These are phyloP conservation scores for Morelia viridis DNA, from an alignment of 2,797 vertebrate genomes.

Conservation along the genomic window DNA sequence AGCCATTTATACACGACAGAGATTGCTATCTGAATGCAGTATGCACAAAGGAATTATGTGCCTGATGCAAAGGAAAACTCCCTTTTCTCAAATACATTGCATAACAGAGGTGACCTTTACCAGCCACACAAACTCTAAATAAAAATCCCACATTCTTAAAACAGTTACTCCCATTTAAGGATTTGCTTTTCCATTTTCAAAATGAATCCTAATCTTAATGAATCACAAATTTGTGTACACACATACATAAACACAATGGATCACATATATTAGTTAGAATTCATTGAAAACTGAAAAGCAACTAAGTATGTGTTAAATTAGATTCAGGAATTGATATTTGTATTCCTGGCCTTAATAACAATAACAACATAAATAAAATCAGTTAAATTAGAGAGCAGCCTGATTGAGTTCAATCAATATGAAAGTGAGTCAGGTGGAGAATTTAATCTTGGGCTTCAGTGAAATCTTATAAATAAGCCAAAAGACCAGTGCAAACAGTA, in stretches of 20 bases:
- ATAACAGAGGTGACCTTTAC: slow-evolving; percentile 54
- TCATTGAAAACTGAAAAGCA: slow-evolving; percentile 42
- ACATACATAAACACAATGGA: not conserved
- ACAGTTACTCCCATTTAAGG: slow-evolving; percentile 66
- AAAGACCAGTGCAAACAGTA: slow-evolving; percentile 52
- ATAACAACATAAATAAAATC: slow-evolving; percentile 54
- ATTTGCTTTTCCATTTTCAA: slow-evolving; percentile 73
- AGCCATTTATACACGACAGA: not conserved
- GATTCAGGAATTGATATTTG: slow-evolving; percentile 76
- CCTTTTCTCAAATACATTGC: slow-evolving; percentile 25
- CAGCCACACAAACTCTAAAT: not conserved
- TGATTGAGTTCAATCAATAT: slow-evolving; percentile 73
- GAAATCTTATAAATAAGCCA: slow-evolving; percentile 68
- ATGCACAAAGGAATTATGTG: not conserved
- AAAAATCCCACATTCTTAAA: slow-evolving; percentile 57
- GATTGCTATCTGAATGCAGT: not conserved
- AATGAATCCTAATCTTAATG: slow-evolving; percentile 71
- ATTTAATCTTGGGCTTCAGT: slow-evolving; percentile 69
- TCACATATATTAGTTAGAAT: slow-evolving; percentile 45
- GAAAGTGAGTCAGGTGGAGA: slow-evolving; percentile 71
- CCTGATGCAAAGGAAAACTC: not conserved
- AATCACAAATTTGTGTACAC: not conserved
- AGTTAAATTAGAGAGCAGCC: slow-evolving; percentile 73
- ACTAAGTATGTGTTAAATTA: slow-evolving; percentile 64
- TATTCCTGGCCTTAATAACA: slow-evolving; percentile 73